Conservation (phyloP, 2,888 invertebrate species). For the Itoplectis maculator region DNA sequence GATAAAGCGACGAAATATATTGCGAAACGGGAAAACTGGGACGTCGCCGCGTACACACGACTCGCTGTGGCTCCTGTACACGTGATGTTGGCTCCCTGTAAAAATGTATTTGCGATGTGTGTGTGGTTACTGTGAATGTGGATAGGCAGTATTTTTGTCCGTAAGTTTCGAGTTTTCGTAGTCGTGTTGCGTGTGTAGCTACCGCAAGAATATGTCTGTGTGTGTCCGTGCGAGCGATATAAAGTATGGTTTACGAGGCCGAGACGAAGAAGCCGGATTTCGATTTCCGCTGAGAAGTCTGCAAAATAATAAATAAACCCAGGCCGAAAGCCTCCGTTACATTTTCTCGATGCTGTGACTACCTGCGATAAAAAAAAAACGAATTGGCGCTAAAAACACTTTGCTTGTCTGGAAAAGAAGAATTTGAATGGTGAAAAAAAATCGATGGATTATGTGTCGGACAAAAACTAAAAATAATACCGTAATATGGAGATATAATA, state of each 20-base stretch:
- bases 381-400: not conserved
- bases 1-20: conserved; percentile 73
- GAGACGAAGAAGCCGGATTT: conserved; percentile 58
- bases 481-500: not conserved
- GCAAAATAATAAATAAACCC: conserved; percentile 60
- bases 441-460: not conserved
- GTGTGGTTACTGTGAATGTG: conserved; percentile 1
- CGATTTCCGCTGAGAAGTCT: conserved; percentile 54
- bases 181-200: conserved; percentile 7
- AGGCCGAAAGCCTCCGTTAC: conserved; percentile 28
- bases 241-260: conserved; percentile 60
- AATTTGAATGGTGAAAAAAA: not conserved
- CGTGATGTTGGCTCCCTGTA: conserved; percentile 8
- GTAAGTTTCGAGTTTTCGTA: conserved; percentile 56
- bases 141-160: conserved; percentile 36
- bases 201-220: not conserved
- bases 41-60: conserved; percentile 57
- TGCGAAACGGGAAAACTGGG: conserved; percentile 64
- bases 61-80: conserved; percentile 17
- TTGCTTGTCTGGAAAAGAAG: not conserved
- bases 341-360: conserved; percentile 9
- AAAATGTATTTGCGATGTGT: not conserved
- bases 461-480: not conserved
- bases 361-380: not conserved
- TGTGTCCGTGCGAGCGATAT: conserved; percentile 48